phyloP scores from a whole-genome alignment of 2,113 vertebrate species.

The Xerus inauris region DNA sequence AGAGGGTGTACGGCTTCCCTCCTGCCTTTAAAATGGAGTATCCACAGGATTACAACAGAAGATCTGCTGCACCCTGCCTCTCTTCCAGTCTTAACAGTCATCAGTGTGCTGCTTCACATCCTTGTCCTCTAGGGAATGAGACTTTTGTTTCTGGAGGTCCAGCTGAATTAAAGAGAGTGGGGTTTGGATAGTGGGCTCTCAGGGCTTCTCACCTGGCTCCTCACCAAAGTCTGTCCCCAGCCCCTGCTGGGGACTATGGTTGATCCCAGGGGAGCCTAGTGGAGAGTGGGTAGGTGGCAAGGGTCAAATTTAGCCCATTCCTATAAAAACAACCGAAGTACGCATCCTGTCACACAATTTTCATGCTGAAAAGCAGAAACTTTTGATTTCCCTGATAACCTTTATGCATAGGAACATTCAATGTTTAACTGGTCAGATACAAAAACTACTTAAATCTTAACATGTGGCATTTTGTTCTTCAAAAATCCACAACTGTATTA shows the following conservation, averaged over 20 bases:
- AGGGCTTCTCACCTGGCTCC: not conserved
- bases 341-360: not conserved
- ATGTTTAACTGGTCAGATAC: not conserved
- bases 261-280: not conserved
- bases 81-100: not conserved
- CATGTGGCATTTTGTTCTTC: not conserved
- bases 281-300: not conserved
- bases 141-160: not conserved
- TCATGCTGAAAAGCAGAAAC: not conserved
- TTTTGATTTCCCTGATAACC: not conserved
- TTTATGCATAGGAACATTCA: not conserved
- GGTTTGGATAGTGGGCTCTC: not conserved
- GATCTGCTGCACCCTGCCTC: not conserved
- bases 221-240: too few species aligned
- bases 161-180: not conserved
- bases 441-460: slow-evolving; percentile 12
- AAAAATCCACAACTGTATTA: not conserved
- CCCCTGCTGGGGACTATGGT: not conserved
- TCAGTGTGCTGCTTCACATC: not conserved
- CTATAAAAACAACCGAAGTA: not conserved
- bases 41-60: not conserved
- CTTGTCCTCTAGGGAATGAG: not conserved
- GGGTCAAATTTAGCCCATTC: not conserved
- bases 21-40: not conserved
- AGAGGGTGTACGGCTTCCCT: not conserved